Evolutionary conservation across 2,888 invertebrate species (phyloP), one percentile per base, ranked within the genome.

Genomic region (Diadegma fenestrale): DNA sequence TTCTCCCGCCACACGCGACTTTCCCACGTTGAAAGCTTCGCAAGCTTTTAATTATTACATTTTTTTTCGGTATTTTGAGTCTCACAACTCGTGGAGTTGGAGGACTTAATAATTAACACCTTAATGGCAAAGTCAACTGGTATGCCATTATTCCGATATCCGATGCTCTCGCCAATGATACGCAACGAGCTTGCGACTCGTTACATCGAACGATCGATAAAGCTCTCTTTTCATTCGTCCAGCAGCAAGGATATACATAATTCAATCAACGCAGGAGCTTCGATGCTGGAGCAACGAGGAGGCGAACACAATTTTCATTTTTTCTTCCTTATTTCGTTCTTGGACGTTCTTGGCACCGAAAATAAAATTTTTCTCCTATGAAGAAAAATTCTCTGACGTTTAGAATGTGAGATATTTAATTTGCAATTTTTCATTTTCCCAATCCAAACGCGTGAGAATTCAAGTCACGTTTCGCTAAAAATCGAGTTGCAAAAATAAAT

Each of bases 21-120:
- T 81, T 45, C n/a, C 30, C 33, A 73, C 37, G 30, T 43, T 68
- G n/a, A 81, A 69, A 64, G 41, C 10, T 58, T 58, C 5, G 14
- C 26, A n/a, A n/a, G 58, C 58, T 26, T 58, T 26, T 58, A 58
- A 43, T 75, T 54, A 8, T 19, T 26, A 12, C 4, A 3, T 45
- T 63, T 30, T 45, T 19, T 33, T n/a, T 48, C 33, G 33, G 41
- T 14, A 37, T 76, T 45, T 3, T 19, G 14, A 19, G 14, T 10
- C 69, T 22, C 48, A 1, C 30, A 30, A 8, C 64, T 3, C 12
- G 17, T 22, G 14, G 43, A 61, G 43, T 45, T 37, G 45, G 4
- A 63, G 2, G 43, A 17, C 37, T 22, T 51, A 33, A 30, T 66
- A 76, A 76, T 66, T 76, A 76, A 33, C 48, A 19, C 64, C 37